Conservation (phyloP, 2,113 vertebrate species). For the Megaptera novaeangliae region DNA sequence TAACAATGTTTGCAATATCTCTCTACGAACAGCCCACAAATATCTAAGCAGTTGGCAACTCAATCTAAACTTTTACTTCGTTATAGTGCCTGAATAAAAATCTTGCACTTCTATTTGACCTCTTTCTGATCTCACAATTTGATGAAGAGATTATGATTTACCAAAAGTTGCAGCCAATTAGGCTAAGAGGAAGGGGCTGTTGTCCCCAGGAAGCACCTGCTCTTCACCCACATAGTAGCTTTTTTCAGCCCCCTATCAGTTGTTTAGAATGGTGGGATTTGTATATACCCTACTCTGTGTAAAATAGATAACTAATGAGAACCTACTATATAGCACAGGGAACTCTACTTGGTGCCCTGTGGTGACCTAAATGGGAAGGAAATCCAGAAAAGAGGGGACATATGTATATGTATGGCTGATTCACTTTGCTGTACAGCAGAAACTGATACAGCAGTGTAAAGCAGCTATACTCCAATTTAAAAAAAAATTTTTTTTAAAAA, state of each 20-base stretch:
- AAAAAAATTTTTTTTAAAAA: neutral
- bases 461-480: too few species aligned
- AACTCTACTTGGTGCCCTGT: too few species aligned
- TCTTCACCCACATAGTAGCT: neutral
- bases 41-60: neutral
- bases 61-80: neutral
- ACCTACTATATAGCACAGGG: too few species aligned
- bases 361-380: too few species aligned
- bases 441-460: too few species aligned
- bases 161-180: neutral
- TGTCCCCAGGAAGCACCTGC: neutral
- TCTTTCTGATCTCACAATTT: neutral
- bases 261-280: neutral
- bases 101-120: neutral
- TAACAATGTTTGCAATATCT: neutral
- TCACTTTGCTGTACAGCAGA: too few species aligned
- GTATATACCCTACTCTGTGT: neutral
- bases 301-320: neutral
- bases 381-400: too few species aligned
- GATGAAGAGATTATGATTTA: conserved; percentile 2
- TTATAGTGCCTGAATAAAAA: neutral
- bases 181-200: neutral
- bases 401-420: too few species aligned
- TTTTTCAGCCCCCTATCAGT: neutral
- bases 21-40: neutral